Evolutionary conservation across 2,888 invertebrate species (phyloP).

Genomic region (Pristionchus mayeri): DNA sequence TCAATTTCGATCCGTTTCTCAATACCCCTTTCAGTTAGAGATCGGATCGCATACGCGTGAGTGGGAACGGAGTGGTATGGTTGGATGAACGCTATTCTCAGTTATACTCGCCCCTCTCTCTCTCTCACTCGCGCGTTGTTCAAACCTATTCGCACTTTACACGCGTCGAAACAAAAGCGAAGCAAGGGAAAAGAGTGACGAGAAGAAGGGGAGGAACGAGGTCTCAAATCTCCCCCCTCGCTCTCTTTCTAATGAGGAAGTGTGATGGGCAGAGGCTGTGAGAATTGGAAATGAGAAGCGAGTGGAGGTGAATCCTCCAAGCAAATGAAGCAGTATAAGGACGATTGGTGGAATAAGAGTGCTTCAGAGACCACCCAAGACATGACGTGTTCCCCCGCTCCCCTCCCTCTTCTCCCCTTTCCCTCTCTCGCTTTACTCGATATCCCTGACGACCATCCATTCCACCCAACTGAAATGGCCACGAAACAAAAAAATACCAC

Average conservation of each 20-base stretch:
- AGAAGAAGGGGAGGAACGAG: background rate
- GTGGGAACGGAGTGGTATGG: background rate
- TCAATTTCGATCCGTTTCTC: too few species aligned
- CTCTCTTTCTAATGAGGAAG: slow-evolving; percentile 1
- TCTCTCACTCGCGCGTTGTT: background rate
- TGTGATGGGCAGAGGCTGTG: background rate
- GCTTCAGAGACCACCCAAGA: background rate
- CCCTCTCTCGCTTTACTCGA: background rate
- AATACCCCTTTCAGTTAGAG: too few species aligned
- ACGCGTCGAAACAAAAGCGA: background rate
- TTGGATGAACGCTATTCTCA: background rate
- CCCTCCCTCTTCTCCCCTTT: background rate
- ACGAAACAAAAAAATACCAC: too few species aligned
- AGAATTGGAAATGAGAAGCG: background rate
- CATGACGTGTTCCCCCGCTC: background rate
- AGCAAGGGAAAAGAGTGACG: background rate
- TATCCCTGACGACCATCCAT: slow-evolving; percentile 15
- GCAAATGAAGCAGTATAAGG: background rate
- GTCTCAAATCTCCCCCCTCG: background rate
- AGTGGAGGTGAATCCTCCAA: background rate
- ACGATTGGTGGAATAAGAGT: background rate
- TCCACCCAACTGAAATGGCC: background rate
- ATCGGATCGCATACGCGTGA: background rate
- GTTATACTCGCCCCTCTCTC: background rate
- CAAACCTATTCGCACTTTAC: background rate